A percentile compares a stretch with the other conserved stretches of the same genome.
Conservation (phyloP, 2,113 vertebrate genomes). For the Macquaria ambigua region DNA sequence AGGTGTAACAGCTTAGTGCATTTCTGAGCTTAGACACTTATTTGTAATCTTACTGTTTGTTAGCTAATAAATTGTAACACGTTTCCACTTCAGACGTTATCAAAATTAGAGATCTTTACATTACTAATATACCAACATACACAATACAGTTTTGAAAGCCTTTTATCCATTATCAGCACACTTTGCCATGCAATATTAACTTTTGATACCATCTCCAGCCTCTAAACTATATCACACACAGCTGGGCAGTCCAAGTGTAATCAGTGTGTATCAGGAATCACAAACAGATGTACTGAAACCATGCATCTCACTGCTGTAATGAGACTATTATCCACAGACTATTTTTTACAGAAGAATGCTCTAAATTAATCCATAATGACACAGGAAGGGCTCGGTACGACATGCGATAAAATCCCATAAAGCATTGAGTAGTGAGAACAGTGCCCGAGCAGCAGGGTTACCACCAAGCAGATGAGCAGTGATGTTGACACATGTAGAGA, state of each 20-base stretch:
- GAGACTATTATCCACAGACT: neutral
- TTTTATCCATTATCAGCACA: neutral
- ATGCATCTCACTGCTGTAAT: neutral
- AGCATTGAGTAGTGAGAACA: neutral
- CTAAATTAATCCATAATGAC: neutral
- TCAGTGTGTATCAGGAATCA: neutral
- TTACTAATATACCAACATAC: neutral
- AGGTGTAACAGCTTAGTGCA: neutral
- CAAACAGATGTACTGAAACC: fast-evolving
- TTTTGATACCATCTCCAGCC: neutral
- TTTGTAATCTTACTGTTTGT: neutral
- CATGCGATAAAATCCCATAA: neutral
- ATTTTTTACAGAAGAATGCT: neutral
- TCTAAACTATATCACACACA: neutral
- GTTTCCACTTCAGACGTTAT: neutral
- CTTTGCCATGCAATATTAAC: neutral
- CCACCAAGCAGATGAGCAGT: neutral
- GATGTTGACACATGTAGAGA: conserved; percentile 3
- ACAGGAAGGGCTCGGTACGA: neutral
- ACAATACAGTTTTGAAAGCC: neutral
- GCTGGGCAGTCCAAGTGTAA: neutral
- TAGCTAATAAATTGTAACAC: neutral
- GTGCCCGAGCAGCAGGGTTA: neutral
- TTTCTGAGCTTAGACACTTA: neutral
- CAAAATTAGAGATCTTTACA: neutral